Evolutionary conservation across 2,888 invertebrate species (phyloP), one percentile per base, ranked within the genome.

Genomic region (Bruchidius siliquastri): DNA sequence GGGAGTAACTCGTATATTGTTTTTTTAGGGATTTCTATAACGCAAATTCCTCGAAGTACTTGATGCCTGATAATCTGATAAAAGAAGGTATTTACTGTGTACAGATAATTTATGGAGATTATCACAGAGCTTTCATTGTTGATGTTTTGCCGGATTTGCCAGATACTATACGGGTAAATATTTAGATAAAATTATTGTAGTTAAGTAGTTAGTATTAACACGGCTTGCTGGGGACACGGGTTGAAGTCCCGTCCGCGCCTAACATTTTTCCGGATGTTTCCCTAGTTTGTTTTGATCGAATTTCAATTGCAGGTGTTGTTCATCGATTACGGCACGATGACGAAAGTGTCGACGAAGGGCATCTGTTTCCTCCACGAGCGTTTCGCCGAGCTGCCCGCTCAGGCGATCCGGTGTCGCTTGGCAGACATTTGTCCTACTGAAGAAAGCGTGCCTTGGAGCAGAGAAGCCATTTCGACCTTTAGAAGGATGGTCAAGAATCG

Each of bases 321-420:
- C 85, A 85, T 90, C 78, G 90, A 90, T 87, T 90, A 89, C 85
- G 90, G 90, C 81, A 90, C 90, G 69, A 88, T 90, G 82, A 86
- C 86, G 75, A 80, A 81, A 73, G 86, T 85, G 79, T 83, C 87
- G 74, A 74, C 73, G 2, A 79, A 79, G 6, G 80, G 80, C 1
- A 74, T 85, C 22, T 84, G 83, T 75, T 87, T 83, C 74, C 86
- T 90, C 80, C 86, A 79, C 78, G 84, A 84, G 49, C 79, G 80
- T 70, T 90, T 88, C 84, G 83, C 82, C 3, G 32, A 76, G 75
- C 84, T 90, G 80, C 88, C 88, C 67, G 87, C 87, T 82, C 90
- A 89, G 86, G 90, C 88, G 0, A 77, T 87, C 76, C 87, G 90
- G 75, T 88, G 88, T 76, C 86, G 89, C 0, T 86, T 90, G 21